Evolutionary conservation across 2,888 invertebrate species (phyloP).

Genomic region (Synergus umbraculus): DNA sequence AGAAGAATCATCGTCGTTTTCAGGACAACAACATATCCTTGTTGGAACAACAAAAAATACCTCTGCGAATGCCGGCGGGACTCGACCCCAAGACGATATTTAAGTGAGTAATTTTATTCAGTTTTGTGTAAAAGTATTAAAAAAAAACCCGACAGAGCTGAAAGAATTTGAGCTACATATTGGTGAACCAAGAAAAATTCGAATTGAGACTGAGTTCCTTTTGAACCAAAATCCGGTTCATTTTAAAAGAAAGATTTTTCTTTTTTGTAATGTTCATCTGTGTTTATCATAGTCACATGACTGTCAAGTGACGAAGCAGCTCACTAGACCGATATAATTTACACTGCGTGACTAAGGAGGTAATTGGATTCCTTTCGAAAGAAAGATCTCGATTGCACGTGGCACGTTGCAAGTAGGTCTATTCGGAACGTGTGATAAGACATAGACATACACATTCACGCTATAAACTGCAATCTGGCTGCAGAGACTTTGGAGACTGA

Average conservation of each 20-base stretch:
- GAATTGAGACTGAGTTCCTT: not conserved
- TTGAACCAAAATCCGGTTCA: not conserved
- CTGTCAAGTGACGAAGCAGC: conserved; percentile 13
- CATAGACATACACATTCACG: conserved; percentile 26
- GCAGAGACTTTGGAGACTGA: conserved; percentile 29
- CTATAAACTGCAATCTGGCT: conserved; percentile 32
- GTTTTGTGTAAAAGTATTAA: not conserved
- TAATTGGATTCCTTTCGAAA: conserved; percentile 38
- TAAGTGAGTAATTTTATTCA: conserved; percentile 81
- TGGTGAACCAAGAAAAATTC: not conserved
- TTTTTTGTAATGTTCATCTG: not conserved
- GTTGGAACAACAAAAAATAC: conserved; percentile 76
- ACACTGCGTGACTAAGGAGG: conserved; percentile 36
- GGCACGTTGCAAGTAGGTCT: conserved; percentile 25
- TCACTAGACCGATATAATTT: conserved; percentile 27
- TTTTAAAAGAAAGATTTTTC: not conserved
- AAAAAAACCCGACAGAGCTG: not conserved
- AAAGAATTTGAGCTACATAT: not conserved
- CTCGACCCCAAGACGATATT: conserved; percentile 83
- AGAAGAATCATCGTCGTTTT: conserved; percentile 48
- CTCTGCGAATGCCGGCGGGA: conserved; percentile 75
- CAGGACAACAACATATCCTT: conserved; percentile 76
- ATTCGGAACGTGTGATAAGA: conserved; percentile 36
- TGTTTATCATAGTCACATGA: not conserved
- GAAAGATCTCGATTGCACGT: conserved; percentile 37